phyloP scores from a whole-genome alignment of 2,888 invertebrate genomes.

The Fabriciana adippe region DNA sequence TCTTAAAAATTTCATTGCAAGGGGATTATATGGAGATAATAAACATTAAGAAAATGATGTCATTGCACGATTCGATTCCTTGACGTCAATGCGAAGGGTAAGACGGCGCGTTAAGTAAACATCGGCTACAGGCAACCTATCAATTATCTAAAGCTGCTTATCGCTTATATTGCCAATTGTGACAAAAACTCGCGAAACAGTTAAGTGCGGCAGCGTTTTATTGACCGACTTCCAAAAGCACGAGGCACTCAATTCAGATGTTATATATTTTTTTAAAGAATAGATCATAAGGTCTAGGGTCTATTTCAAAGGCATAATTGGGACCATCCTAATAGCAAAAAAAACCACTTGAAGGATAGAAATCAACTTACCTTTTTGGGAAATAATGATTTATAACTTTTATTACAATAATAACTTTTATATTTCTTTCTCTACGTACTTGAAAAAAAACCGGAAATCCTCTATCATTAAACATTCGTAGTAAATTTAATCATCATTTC shows the following conservation, averaged over 20 bases:
- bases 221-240: too few relatives aligned
- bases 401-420: too few relatives aligned
- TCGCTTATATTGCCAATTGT: constrained; percentile 1
- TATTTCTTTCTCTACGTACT: neutral
- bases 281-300: too few relatives aligned
- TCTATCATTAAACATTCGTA: neutral
- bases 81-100: constrained; percentile 9
- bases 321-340: too few relatives aligned
- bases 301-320: too few relatives aligned
- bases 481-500: constrained; percentile 5
- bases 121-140: neutral
- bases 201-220: too few relatives aligned
- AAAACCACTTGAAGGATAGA: too few relatives aligned
- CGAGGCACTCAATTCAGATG: too few relatives aligned
- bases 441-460: neutral
- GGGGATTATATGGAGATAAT: constrained; percentile 8
- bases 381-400: too few relatives aligned
- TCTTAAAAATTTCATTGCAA: constrained; percentile 6
- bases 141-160: constrained; percentile 17
- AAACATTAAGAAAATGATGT: constrained; percentile 15
- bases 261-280: too few relatives aligned
- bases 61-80: neutral
- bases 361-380: too few relatives aligned
- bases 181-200: neutral
- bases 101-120: constrained; percentile 6